Conservation (phyloP, 1,140 invertebrate species). For the Ceratoteleas bidentatus region DNA sequence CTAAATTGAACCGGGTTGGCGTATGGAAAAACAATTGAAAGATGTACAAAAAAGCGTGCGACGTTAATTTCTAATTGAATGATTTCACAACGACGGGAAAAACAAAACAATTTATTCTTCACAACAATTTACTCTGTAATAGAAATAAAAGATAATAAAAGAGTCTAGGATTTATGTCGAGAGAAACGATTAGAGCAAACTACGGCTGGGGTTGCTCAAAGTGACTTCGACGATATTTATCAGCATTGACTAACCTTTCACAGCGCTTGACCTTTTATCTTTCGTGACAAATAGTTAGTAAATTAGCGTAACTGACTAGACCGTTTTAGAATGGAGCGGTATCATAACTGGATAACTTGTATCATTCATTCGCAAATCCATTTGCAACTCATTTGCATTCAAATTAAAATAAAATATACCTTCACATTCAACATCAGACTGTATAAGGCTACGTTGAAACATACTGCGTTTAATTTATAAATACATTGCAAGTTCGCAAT, state of each 20-base stretch:
- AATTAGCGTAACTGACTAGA: slow-evolving; percentile 38
- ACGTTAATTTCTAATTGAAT: no score
- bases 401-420: not conserved
- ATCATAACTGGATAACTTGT: not conserved
- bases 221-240: slow-evolving; percentile 49
- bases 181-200: slow-evolving; percentile 54
- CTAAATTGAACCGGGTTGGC: no score
- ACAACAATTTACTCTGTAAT: slow-evolving; percentile 31
- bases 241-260: slow-evolving; percentile 55
- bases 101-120: slow-evolving; percentile 19
- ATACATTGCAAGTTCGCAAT: no score
- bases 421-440: no score
- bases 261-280: slow-evolving; percentile 45
- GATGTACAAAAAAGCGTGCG: no score
- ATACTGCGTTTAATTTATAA: no score
- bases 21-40: no score
- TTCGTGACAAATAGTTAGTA: slow-evolving; percentile 52
- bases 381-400: not conserved
- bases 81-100: no score
- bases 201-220: slow-evolving; percentile 46
- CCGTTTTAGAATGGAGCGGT: slow-evolving; percentile 3
- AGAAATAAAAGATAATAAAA: slow-evolving; percentile 27
- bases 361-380: not conserved
- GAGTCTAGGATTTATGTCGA: slow-evolving; percentile 42
- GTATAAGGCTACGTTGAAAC: no score